Evolutionary conservation across 2,888 invertebrate species (phyloP).

Genomic region (Conomelus anceps): DNA sequence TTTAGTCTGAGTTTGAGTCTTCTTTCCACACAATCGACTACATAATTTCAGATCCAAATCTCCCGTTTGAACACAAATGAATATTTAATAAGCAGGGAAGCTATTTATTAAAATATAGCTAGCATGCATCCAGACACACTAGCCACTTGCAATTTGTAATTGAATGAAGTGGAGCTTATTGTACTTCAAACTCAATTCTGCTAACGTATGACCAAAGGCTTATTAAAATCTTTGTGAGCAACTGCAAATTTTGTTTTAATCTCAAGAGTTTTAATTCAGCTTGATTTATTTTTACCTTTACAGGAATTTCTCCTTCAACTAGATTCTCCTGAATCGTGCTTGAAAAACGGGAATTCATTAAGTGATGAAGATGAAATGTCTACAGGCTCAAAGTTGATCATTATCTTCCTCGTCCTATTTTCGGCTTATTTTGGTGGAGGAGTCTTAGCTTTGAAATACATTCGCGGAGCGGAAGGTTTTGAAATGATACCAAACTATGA

Average conservation of each 20-base stretch:
- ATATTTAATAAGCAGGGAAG: no score
- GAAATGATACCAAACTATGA: conserved; percentile 67
- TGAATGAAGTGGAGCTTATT: no score
- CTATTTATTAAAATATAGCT: no score
- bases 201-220: no score
- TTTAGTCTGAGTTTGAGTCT: no score
- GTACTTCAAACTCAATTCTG: no score
- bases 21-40: no score
- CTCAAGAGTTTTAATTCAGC: not conserved
- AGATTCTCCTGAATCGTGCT: not conserved
- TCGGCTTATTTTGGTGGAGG: conserved; percentile 60
- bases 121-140: no score
- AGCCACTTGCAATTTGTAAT: no score
- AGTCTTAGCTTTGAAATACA: conserved; percentile 54
- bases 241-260: not conserved
- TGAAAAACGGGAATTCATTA: not conserved
- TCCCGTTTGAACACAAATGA: no score
- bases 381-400: conserved; percentile 43
- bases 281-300: not conserved
- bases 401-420: conserved; percentile 53
- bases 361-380: not conserved
- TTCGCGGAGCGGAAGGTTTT: conserved; percentile 63
- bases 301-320: not conserved
- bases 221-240: not conserved
- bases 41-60: no score